Percentiles rank a stretch among this genome's conserved stretches.
Conservation (phyloP, 2,797 vertebrate species). For the Lacerta agilis region DNA sequence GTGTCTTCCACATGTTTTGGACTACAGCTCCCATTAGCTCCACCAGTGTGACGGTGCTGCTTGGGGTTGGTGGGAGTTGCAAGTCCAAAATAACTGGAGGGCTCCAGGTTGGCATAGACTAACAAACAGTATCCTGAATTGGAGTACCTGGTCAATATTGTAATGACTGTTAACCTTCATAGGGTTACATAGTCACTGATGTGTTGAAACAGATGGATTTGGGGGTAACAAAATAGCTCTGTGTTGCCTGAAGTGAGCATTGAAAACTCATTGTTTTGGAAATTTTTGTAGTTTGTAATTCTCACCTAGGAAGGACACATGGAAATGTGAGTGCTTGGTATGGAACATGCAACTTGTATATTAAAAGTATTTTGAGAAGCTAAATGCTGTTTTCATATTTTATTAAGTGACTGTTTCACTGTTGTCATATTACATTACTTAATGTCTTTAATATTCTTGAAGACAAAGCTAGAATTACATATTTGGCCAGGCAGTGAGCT, state of each 20-base stretch:
- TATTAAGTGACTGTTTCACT: slow-evolving; percentile 25
- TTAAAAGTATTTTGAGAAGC: slow-evolving; percentile 68
- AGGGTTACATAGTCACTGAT: slow-evolving; percentile 21
- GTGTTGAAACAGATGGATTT: slow-evolving; percentile 41
- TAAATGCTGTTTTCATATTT: slow-evolving; percentile 60
- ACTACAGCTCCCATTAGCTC: too few relatives aligned
- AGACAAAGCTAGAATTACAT: not conserved
- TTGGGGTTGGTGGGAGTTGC: too few relatives aligned
- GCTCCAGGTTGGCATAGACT: too few relatives aligned
- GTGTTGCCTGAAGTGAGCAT: slow-evolving; percentile 40
- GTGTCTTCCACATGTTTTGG: too few relatives aligned
- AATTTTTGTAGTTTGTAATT: slow-evolving; percentile 50
- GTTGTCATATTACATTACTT: slow-evolving; percentile 56
- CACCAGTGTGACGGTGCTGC: too few relatives aligned
- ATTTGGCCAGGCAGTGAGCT: too few relatives aligned
- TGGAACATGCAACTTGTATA: slow-evolving; percentile 56
- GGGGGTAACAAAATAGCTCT: slow-evolving; percentile 27
- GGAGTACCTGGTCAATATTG: slow-evolving; percentile 2
- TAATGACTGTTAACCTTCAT: not conserved
- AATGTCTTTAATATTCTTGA: slow-evolving; percentile 11
- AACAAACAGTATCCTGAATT: slow-evolving; percentile 4
- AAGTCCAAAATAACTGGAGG: too few relatives aligned
- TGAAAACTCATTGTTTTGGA: slow-evolving; percentile 43
- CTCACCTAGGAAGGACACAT: slow-evolving; percentile 41
- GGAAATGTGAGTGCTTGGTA: slow-evolving; percentile 56